Conservation (phyloP, 2,888 invertebrate genomes). For the Eubasilissa splendida region DNA sequence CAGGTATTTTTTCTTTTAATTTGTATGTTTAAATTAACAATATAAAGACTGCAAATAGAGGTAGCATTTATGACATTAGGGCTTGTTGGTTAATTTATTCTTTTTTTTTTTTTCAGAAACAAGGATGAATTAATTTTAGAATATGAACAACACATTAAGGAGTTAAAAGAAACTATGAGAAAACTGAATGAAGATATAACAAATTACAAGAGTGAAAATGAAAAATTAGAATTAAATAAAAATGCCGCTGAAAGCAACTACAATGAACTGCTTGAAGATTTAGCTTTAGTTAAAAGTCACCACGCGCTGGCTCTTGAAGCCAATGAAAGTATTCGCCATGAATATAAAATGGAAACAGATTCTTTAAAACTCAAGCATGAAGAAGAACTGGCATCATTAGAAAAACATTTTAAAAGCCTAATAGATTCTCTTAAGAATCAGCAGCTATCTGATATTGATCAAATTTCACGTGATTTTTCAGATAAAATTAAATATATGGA, state of each 20-base stretch:
- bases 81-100: no score
- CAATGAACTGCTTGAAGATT: conserved; percentile 67
- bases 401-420: conserved; percentile 62
- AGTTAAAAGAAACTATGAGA: conserved; percentile 37
- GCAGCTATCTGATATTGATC: conserved; percentile 65
- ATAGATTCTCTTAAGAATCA: conserved; percentile 65
- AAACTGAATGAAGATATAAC: conserved; percentile 33
- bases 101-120: conserved; percentile 41
- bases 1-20: conserved; percentile 35
- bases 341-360: conserved; percentile 70
- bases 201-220: conserved; percentile 10
- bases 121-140: conserved; percentile 55
- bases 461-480: conserved; percentile 64
- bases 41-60: no score
- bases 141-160: conserved; percentile 49
- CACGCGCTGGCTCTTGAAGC: conserved; percentile 71
- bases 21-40: no score
- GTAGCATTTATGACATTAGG: no score
- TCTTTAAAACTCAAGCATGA: conserved; percentile 68
- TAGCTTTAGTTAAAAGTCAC: conserved; percentile 72
- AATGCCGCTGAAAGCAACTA: conserved; percentile 10
- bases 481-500: conserved; percentile 67
- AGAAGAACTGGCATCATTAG: conserved; percentile 66
- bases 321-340: conserved; percentile 70
- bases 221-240: conserved; percentile 18